Conservation (phyloP, 2,797 vertebrate species). For the Sebastes diaconus region DNA sequence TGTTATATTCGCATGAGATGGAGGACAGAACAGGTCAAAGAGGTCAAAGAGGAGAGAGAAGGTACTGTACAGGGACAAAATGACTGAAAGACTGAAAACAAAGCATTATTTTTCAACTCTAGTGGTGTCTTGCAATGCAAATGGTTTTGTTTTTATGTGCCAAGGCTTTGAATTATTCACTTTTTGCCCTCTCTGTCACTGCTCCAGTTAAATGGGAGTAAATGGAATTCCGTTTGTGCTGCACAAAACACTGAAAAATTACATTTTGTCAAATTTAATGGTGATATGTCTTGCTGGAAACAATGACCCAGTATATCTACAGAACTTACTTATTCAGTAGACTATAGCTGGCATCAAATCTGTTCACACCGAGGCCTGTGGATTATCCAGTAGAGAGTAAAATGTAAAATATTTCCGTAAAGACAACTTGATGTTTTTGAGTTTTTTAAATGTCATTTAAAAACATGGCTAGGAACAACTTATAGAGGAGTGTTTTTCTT, state of each 20-base stretch:
- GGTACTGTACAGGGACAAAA: not conserved
- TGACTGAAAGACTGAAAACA: not conserved
- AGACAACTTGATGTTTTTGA: not conserved
- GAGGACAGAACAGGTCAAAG: not conserved
- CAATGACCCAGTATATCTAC: not conserved
- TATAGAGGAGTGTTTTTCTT: not conserved
- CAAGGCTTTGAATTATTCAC: not conserved
- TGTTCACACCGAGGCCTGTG: not conserved
- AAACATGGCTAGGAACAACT: not conserved
- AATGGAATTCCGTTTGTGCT: not conserved
- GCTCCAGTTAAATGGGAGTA: not conserved
- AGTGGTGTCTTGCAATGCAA: not conserved
- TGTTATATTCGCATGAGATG: slow-evolving; percentile 22
- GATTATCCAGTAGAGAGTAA: not conserved
- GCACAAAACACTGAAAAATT: not conserved
- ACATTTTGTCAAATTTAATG: not conserved
- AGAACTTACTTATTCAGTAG: not conserved
- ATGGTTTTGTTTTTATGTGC: not conserved
- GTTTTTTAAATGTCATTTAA: not conserved
- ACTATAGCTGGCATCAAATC: not conserved
- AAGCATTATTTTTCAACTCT: not conserved
- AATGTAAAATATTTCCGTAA: not conserved
- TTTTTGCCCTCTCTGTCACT: not conserved
- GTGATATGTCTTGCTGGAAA: not conserved
- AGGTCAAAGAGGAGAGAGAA: not conserved